These are phyloP conservation scores for Pseudorasbora parva DNA, from an alignment of 2,113 vertebrate genomes.

Conservation along the genomic window DNA sequence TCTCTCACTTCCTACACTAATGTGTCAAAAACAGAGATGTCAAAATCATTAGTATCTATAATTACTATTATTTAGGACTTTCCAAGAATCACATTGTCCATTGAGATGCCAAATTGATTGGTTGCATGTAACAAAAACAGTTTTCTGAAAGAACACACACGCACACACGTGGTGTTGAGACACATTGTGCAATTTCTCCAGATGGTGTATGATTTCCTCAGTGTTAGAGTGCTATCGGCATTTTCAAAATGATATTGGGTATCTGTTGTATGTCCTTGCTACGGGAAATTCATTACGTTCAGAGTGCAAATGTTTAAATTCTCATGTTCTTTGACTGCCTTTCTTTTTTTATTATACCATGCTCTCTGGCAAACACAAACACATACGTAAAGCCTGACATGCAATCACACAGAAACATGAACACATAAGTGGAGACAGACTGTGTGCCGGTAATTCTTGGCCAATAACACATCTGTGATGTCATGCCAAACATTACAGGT, in stretches of 20 bases:
- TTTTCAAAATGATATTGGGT: background rate
- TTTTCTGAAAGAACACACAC: slow-evolving; percentile 1
- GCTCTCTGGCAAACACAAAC: slow-evolving; percentile 3
- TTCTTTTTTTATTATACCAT: background rate
- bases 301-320: background rate
- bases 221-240: background rate
- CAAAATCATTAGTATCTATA: slow-evolving; percentile 3
- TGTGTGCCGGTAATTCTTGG: background rate
- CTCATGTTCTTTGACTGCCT: background rate
- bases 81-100: background rate
- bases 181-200: slow-evolving; percentile 20
- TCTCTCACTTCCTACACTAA: slow-evolving; percentile 13
- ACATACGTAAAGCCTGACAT: slow-evolving; percentile 31
- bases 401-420: slow-evolving; percentile 36
- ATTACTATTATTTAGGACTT: slow-evolving; percentile 2
- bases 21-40: slow-evolving; percentile 23
- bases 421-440: slow-evolving; percentile 33
- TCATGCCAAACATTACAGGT: slow-evolving; percentile 41
- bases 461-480: slow-evolving; percentile 37
- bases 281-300: background rate
- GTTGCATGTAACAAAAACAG: slow-evolving; percentile 8
- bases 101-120: slow-evolving; percentile 21
- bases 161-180: background rate
- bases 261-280: slow-evolving; percentile 14
- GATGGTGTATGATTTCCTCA: slow-evolving; percentile 10